These are phyloP conservation scores for Oryzias sinensis DNA, from an alignment of 2,797 vertebrate species.

Conservation along the genomic window DNA sequence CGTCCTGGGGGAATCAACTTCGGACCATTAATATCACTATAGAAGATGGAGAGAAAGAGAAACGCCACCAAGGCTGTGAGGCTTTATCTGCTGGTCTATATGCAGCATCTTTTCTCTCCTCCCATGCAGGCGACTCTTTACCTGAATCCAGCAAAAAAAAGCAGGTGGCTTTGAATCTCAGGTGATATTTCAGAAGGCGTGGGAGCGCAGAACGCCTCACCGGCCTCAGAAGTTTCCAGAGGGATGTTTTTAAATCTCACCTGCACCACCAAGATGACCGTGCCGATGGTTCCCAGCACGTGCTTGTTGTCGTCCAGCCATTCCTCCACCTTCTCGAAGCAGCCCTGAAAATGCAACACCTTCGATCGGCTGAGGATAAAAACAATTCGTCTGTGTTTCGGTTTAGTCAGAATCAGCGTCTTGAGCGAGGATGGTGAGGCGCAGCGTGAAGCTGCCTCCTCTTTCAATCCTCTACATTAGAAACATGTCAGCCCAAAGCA, in stretches of 20 bases:
- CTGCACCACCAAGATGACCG: slow-evolving; percentile 95
- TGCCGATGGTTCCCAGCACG: slow-evolving; percentile 89
- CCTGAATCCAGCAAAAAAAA: slow-evolving; percentile 22
- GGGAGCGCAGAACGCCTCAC: slow-evolving; percentile 42
- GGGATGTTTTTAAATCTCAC: slow-evolving; percentile 68
- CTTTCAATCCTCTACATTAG: slow-evolving; percentile 64
- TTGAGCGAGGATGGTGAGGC: slow-evolving; percentile 21
- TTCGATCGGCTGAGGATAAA: slow-evolving; percentile 10
- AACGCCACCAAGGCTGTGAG: slow-evolving; percentile 1
- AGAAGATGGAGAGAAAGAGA: no score
- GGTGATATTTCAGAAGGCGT: slow-evolving; percentile 58
- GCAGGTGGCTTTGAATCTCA: slow-evolving; percentile 49
- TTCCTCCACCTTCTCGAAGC: slow-evolving; percentile 91
- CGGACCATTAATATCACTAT: no score
- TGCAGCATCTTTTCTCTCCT: slow-evolving; percentile 30
- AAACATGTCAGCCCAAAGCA: slow-evolving; percentile 45
- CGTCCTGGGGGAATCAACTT: no score
- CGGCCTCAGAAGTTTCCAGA: slow-evolving; percentile 21
- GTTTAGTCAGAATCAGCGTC: slow-evolving; percentile 38
- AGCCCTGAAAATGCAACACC: slow-evolving; percentile 79
- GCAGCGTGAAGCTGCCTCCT: slow-evolving; percentile 43
- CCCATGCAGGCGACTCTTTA: slow-evolving; percentile 23
- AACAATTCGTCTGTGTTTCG: background rate
- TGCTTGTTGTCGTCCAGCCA: slow-evolving; percentile 96
- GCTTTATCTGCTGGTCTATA: slow-evolving; percentile 21